Percentiles rank a stretch among this genome's conserved stretches.
Conservation (phyloP, 53 echinoderm and acorn worm genomes). For the Hippasteria phrygiana region DNA sequence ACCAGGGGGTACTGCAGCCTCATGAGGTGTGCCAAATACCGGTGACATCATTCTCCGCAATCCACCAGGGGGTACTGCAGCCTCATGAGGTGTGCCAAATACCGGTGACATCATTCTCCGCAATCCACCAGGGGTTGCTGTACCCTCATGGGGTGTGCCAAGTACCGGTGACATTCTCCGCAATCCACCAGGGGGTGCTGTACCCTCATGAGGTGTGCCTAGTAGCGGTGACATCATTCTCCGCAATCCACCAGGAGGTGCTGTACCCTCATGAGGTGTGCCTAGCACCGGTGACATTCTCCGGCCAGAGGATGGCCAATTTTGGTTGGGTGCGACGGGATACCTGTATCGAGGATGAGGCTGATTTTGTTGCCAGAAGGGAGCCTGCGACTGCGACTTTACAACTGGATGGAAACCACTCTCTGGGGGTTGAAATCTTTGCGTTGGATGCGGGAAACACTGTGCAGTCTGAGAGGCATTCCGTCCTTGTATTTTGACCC, state of each 20-base stretch:
- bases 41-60: background rate
- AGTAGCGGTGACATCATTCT: background rate
- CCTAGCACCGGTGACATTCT: background rate
- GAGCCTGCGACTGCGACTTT: background rate
- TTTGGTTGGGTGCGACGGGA: background rate
- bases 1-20: background rate
- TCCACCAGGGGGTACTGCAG: too few relatives aligned
- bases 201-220: background rate
- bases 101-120: too few relatives aligned
- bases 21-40: background rate
- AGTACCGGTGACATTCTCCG: too few relatives aligned
- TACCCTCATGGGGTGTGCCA: slow-evolving; percentile 15
- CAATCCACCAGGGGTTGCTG: slow-evolving; percentile 5
- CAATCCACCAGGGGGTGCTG: background rate
- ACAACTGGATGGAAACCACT: background rate
- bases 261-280: background rate
- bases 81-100: background rate
- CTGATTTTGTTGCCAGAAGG: background rate
- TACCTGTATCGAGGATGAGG: background rate
- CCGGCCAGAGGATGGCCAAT: background rate
- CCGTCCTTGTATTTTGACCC: background rate
- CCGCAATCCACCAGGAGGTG: too few relatives aligned
- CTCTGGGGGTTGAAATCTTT: background rate
- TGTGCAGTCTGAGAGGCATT: background rate
- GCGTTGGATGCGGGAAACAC: background rate